Evolutionary conservation across 2,888 invertebrate genomes (phyloP), one percentile per base, ranked within the genome.

Genomic region (Leptopterna dolabrata): DNA sequence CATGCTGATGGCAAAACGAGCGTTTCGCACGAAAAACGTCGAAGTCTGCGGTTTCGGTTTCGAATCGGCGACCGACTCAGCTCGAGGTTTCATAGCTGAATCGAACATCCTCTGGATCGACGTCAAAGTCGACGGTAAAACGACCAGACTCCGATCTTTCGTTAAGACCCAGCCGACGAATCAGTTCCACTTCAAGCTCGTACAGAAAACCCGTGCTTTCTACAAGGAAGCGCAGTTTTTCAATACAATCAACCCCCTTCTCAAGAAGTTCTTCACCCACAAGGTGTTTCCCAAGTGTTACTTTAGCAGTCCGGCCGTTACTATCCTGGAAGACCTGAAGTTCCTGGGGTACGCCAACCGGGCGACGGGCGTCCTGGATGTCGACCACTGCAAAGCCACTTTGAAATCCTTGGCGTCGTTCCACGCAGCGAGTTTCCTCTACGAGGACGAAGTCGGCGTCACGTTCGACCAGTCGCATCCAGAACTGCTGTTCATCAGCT

Each of bases 221-320:
- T 24, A 81, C 81, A 81, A 81, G 47, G 81, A 81, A n/a, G 55
- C 81, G 9, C 29, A 81, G 47, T 81, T 81, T 16, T 81, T 81
- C 81, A 55, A 55, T n/a, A 81, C 51, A 2, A 30, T 81, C 3
- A 51, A 81, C 30, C 81, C 81, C 2, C 47, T 30, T 14, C 55
- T 81, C 27, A 81, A 81, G 81, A 30, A 27, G n/a, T 81, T 55
- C 81, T 36, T 81, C 29, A 51, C 30, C 9, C 51, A 55, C 47
- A 81, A 81, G 11, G 55, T 81, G 7, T 81, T 81, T 19, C 81
- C 81, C 2, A 51, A 51, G 14, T 81, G 81, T 30, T 47, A 47
- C 16, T 55, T 47, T n/a, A 13, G 55, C 81, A 81, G n/a, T 29
- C 11, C 30, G 0, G 0, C 51, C 55, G 9, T 81, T 0, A 81